These are phyloP conservation scores for Morbakka virulenta DNA, from an alignment of 30 jellyfish, hydroid and myxozoan genomes.

Conservation along the genomic window DNA sequence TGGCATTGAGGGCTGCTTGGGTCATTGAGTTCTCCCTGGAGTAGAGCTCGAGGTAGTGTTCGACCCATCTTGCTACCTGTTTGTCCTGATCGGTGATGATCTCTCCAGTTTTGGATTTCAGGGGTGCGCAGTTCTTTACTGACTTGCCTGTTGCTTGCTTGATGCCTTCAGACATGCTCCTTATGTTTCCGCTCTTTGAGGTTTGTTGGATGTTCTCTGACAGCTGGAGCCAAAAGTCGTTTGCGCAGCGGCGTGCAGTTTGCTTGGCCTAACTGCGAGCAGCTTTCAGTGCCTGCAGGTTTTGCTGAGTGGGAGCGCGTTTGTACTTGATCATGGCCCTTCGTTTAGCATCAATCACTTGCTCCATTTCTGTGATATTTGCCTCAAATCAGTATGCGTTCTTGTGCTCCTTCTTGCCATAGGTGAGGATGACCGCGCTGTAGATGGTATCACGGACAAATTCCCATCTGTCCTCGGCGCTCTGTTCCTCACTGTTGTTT, in stretches of 20 bases:
- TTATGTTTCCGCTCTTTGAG: conserved; percentile 4
- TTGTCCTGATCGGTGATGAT: conserved; percentile 15
- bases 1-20: neutral
- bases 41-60: conserved; percentile 55
- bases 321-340: neutral
- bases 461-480: conserved; percentile 14
- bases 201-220: conserved; percentile 9
- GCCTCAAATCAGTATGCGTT: conserved; percentile 11
- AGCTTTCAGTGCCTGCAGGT: neutral
- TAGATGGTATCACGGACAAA: neutral
- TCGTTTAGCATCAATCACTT: conserved; percentile 17
- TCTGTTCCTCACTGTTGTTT: neutral
- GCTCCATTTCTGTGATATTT: neutral
- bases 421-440: conserved; percentile 18
- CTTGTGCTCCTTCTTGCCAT: neutral
- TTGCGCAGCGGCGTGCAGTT: conserved; percentile 30
- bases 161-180: conserved; percentile 41
- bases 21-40: conserved; percentile 5
- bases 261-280: conserved; percentile 21
- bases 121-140: conserved; percentile 14
- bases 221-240: conserved; percentile 35
- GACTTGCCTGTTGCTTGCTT: conserved; percentile 30
- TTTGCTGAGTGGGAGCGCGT: neutral
- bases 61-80: too few species aligned
- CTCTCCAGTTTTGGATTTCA: conserved; percentile 10